These are phyloP conservation scores for Eptesicus fuscus DNA, from an alignment of 2,113 vertebrate genomes.

Conservation along the genomic window DNA sequence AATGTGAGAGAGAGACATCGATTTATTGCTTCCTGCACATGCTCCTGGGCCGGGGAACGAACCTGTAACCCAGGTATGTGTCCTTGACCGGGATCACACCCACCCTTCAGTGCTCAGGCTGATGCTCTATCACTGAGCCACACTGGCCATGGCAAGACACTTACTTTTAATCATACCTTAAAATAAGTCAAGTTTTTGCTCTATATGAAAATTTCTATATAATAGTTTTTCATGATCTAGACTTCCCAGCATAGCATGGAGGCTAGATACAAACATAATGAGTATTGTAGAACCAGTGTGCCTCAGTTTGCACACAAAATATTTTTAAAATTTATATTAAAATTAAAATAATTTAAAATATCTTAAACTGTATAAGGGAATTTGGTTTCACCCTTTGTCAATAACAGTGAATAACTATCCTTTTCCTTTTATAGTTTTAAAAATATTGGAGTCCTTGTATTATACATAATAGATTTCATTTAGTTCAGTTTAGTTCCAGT, in stretches of 20 bases:
- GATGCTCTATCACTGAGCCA: neutral
- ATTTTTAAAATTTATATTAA: constrained; percentile 11
- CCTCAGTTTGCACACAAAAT: neutral
- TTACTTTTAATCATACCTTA: neutral
- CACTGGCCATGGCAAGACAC: neutral
- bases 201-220: neutral
- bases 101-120: neutral
- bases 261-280: neutral
- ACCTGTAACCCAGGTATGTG: neutral
- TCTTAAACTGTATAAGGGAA: neutral
- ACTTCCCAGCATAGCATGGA: neutral
- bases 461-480: neutral
- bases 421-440: neutral
- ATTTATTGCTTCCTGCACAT: neutral
- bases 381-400: neutral
- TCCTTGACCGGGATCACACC: neutral
- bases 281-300: neutral
- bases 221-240: neutral
- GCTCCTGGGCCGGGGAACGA: no score
- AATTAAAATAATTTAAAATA: neutral
- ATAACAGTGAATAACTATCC: neutral
- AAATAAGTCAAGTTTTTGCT: neutral
- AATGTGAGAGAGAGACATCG: neutral
- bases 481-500: neutral
- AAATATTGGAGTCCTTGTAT: neutral